These are phyloP conservation scores for Rhombomys opimus DNA, from an alignment of 2,113 vertebrate species.

Conservation along the genomic window DNA sequence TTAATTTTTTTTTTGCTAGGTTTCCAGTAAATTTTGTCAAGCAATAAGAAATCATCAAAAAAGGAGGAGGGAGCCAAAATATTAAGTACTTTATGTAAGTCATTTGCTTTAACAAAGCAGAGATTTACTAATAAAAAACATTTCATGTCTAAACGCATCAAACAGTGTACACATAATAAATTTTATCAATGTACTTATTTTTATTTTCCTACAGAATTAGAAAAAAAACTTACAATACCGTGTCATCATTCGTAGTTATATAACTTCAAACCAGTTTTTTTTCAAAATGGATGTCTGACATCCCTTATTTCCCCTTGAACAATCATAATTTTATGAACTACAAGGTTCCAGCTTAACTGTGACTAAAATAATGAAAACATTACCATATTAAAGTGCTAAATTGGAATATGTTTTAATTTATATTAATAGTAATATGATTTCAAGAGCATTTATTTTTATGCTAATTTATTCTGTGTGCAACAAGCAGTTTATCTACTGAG, in stretches of 20 bases:
- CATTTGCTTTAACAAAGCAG: background rate
- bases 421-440: background rate
- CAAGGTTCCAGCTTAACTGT: background rate
- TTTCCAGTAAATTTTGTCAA: background rate
- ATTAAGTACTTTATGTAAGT: background rate
- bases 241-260: background rate
- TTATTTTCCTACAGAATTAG: background rate
- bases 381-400: slow-evolving; percentile 33
- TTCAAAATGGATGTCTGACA: background rate
- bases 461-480: background rate
- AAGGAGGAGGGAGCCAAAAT: too few relatives aligned
- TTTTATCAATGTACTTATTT: background rate
- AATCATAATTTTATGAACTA: background rate
- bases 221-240: background rate
- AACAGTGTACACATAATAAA: background rate
- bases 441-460: background rate
- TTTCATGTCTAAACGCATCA: background rate
- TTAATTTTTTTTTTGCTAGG: background rate
- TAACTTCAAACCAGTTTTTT: background rate
- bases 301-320: background rate
- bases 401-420: background rate
- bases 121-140: background rate
- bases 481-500: background rate
- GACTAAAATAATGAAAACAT: background rate
- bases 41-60: background rate